These are phyloP conservation scores for Drosophila borborema DNA, from an alignment of 2,888 invertebrate genomes.

Conservation along the genomic window DNA sequence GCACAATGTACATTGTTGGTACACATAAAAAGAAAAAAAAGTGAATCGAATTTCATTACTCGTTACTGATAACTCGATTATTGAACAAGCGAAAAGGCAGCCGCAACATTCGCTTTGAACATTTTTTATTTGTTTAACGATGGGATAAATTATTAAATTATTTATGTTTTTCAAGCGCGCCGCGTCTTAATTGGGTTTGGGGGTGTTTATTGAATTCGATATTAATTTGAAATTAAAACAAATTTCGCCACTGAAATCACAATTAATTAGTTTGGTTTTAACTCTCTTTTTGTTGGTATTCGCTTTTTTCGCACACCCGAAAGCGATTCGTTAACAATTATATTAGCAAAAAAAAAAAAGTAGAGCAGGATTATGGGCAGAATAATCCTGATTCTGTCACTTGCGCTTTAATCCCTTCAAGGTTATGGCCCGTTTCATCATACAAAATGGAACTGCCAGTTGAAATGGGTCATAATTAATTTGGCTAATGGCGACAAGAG, in stretches of 20 bases:
- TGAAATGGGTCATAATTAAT: slow-evolving; percentile 21
- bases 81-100: slow-evolving; percentile 32
- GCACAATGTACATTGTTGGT: slow-evolving; percentile 9
- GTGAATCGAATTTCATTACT: slow-evolving; percentile 34
- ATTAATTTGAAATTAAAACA: slow-evolving; percentile 65
- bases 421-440: slow-evolving; percentile 30
- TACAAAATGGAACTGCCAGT: slow-evolving; percentile 28
- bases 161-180: slow-evolving; percentile 42
- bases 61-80: slow-evolving; percentile 57
- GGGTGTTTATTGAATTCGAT: slow-evolving; percentile 62
- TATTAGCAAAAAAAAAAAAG: slow-evolving; percentile 12
- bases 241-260: slow-evolving; percentile 65
- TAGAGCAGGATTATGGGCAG: slow-evolving; percentile 37
- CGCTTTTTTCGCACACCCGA: slow-evolving; percentile 15
- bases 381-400: slow-evolving; percentile 36
- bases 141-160: slow-evolving; percentile 60
- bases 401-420: slow-evolving; percentile 10
- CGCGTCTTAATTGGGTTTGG: slow-evolving; percentile 59
- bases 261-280: slow-evolving; percentile 65
- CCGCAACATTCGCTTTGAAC: slow-evolving; percentile 23
- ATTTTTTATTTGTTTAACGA: slow-evolving; percentile 53
- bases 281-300: slow-evolving; percentile 12
- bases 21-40: slow-evolving; percentile 1
- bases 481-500: slow-evolving; percentile 12
- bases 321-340: slow-evolving; percentile 14